phyloP scores from a whole-genome alignment of 2,113 vertebrate genomes.

The Chaetops frenatus region DNA sequence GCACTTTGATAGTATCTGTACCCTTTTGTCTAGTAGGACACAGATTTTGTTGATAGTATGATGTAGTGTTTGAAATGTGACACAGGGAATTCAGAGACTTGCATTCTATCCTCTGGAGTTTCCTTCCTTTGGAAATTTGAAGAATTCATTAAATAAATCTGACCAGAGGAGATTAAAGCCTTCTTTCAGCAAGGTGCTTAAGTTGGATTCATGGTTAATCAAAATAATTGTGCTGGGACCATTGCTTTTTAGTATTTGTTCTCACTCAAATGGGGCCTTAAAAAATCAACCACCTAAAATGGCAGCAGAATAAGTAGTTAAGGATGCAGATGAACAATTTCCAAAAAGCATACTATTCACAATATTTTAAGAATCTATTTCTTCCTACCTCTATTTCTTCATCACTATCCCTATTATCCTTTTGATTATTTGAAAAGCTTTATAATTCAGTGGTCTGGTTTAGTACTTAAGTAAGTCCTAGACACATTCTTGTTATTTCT shows the following conservation, averaged over 20 bases:
- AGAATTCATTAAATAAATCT: constrained; percentile 17
- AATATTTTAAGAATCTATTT: neutral
- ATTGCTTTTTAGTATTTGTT: neutral
- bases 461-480: neutral
- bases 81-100: neutral
- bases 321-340: neutral
- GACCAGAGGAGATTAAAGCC: neutral
- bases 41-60: neutral
- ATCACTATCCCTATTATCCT: neutral
- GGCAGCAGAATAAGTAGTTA: neutral
- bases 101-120: neutral
- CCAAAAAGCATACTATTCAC: neutral
- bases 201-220: neutral
- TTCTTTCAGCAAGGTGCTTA: neutral
- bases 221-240: neutral
- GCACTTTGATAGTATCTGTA: neutral
- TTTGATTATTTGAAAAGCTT: neutral
- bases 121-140: neutral
- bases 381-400: neutral
- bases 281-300: neutral
- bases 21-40: neutral
- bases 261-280: neutral
- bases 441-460: neutral
- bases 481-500: constrained; percentile 40
- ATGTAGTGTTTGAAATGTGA: neutral